Evolutionary conservation across 2,797 vertebrate genomes (phyloP), one percentile per base, ranked within the genome.

Genomic region (Sciurus vulgaris): DNA sequence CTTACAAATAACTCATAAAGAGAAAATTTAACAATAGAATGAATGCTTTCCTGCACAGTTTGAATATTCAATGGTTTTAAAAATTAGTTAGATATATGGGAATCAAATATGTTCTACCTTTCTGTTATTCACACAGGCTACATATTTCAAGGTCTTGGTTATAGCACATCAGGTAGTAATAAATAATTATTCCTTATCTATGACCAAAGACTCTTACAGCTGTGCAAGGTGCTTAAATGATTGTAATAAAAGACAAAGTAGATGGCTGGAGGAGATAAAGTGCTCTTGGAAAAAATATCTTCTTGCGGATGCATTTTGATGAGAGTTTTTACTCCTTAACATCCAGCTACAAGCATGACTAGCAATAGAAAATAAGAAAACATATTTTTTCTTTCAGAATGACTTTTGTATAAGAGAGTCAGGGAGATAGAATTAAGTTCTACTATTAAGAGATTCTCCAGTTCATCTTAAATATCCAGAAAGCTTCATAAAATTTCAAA

Each of bases 111-210:
- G 33, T 5, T 6, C 8, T 49, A 49, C 47, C 61, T 59, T 56
- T 89, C 15, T 56, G 0, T 54, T 86, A 82, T 6, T 18, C 18
- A 69, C 22, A 30, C 20, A 12, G 41, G 26, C 9, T 79, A 86
- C 83, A 70, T 56, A 63, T 41, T 82, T 81, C 74, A 94, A 41
- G n/a, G 2, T 78, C 17, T 79, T 47, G 49, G 69, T 38, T 88
- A 86, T 4, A 69, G 20, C 17, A 73, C 28, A 69, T 82, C 47
- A 65, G 10, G 0, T 73, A 56, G 89, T 79, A 90, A 90, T 61
- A 96, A 76, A 67, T 90, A 89, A 89, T 93, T 70, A 81, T 59
- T 79, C 24, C 8, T 4, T 76, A 18, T 76, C 54, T 35, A 67
- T 49, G 33, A 65, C 22, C 3, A 78, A 91, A 54, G 26, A 24